Conservation (phyloP, 2,113 vertebrate species). For the Carassius carassius region DNA sequence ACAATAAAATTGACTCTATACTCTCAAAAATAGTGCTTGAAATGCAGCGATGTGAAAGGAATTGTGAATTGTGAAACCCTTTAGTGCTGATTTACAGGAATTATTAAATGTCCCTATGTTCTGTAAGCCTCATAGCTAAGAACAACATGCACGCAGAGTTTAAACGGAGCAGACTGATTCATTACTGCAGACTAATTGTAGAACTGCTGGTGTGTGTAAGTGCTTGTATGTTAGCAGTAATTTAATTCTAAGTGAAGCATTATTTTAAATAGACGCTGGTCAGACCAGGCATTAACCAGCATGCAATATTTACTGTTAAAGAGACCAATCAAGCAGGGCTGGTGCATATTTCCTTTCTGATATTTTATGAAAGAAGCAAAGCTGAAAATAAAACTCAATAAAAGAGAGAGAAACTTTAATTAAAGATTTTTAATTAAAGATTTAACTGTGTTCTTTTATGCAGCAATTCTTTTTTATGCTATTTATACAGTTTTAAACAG, state of each 20-base stretch:
- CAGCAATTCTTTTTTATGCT: background rate
- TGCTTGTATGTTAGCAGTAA: too few relatives aligned
- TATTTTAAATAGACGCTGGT: background rate
- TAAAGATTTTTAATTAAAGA: background rate
- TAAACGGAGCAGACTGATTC: background rate
- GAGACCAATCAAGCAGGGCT: too few relatives aligned
- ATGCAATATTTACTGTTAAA: too few relatives aligned
- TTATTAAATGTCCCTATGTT: background rate
- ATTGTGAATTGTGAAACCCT: background rate
- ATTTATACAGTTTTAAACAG: background rate
- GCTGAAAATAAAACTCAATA: background rate
- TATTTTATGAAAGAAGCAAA: too few relatives aligned
- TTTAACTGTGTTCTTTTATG: background rate
- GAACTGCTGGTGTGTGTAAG: background rate
- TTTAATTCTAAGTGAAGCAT: background rate
- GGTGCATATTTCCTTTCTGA: too few relatives aligned
- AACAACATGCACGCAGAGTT: background rate
- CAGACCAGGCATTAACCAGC: too few relatives aligned
- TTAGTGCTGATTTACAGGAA: background rate
- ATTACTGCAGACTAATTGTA: background rate
- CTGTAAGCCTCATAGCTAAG: constrained; percentile 2
- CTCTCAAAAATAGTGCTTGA: background rate
- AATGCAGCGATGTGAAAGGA: background rate
- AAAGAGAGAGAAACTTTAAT: constrained; percentile 3
- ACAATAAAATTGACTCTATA: background rate